Evolutionary conservation across 2,797 vertebrate species (phyloP).

Genomic region (Cuculus canorus): DNA sequence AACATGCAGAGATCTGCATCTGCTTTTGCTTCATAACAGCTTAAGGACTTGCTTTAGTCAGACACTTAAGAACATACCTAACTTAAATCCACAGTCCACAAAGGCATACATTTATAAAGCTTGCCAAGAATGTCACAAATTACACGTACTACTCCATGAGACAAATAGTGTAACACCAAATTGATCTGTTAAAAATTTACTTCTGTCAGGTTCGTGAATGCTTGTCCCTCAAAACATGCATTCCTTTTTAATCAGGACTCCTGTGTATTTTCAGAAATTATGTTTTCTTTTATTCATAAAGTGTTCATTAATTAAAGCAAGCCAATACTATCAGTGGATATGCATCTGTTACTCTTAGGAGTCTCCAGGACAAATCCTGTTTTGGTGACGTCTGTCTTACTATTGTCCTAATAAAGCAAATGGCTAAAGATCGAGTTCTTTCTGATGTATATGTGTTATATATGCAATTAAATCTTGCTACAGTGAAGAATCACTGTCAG

Average conservation of each 20-base stretch:
- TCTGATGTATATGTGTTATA: constrained; percentile 76
- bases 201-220: neutral
- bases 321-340: constrained; percentile 38
- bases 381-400: constrained; percentile 61
- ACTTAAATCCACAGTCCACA: neutral
- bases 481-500: constrained; percentile 76
- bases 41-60: neutral
- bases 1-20: neutral
- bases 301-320: constrained; percentile 68
- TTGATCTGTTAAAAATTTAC: neutral
- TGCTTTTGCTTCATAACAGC: neutral
- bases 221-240: neutral
- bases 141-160: fast-evolving
- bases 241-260: constrained; percentile 31
- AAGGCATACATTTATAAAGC: neutral
- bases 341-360: constrained; percentile 71
- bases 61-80: neutral
- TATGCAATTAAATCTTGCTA: constrained; percentile 79
- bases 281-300: constrained; percentile 56
- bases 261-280: constrained; percentile 51
- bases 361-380: constrained; percentile 64
- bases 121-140: neutral
- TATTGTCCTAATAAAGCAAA: constrained; percentile 73
- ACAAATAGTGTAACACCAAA: neutral
- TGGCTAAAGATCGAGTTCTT: constrained; percentile 66